A percentile compares a stretch with the other conserved stretches of the same genome.
phyloP scores from a whole-genome alignment of 2,888 invertebrate genomes.

The Neoaliturus tenellus region DNA sequence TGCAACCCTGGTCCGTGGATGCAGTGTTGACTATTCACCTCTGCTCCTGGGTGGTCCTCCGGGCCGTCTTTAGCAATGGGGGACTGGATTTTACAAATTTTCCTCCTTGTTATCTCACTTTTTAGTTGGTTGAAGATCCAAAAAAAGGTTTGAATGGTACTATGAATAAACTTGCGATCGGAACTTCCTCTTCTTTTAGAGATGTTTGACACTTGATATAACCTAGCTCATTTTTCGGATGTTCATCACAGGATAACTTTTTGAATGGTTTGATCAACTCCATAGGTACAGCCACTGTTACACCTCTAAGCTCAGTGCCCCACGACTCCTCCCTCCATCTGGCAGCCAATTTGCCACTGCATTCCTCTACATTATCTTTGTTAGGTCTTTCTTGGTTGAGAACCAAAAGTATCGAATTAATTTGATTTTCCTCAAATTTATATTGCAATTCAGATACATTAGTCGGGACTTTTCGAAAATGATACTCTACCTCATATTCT shows the following conservation, averaged over 20 bases:
- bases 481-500: neutral
- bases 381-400: neutral
- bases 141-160: constrained; percentile 8
- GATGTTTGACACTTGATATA: neutral
- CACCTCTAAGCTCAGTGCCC: neutral
- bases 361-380: neutral
- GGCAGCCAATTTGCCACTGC: neutral
- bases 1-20: no score
- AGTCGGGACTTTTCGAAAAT: neutral
- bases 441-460: neutral
- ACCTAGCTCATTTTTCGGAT: neutral
- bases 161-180: neutral
- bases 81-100: neutral
- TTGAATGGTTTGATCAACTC: neutral
- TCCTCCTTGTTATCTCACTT: constrained; percentile 30
- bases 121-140: neutral
- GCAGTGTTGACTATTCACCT: no score
- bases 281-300: neutral
- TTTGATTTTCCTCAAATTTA: neutral
- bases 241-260: neutral
- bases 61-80: neutral
- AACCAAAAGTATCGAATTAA: neutral
- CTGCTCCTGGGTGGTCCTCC: no score
- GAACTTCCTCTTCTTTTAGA: no score
- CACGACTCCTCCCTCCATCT: neutral